Evolutionary conservation across 1,140 invertebrate species (phyloP), one percentile per base, ranked within the genome.

Genomic region (Lasaia peninsularis): DNA sequence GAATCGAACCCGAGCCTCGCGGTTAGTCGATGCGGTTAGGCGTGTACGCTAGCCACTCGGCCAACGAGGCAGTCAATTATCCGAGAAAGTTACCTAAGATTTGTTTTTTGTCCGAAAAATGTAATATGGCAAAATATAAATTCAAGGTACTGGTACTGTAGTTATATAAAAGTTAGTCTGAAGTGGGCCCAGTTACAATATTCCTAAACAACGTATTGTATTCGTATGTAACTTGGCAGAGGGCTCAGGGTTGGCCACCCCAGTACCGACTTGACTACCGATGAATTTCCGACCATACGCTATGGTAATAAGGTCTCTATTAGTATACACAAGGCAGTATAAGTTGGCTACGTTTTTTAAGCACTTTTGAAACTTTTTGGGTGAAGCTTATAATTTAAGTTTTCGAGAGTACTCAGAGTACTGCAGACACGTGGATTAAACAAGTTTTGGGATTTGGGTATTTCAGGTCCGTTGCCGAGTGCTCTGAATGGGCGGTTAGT

Each of bases 321-420:
- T 44, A 10, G 1, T 4, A 44, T 2, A 4, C 4, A 18, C 8
- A 16, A 16, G 7, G 14, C 14, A 6, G 33, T 35, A 35, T 0
- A 5, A 35, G 34, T 40, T 2, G 8, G 37, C 37, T 40, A 9
- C 14, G 16, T 16, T 40, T 40, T 40, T 40, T 18, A 40, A 40
- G 37, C 16, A 8, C 37, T 40, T 40, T 40, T 9, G n/a, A 40
- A 40, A 40, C 37, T 40, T 40, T 40, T 40, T 16, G 37, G 37
- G 9, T 40, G 9, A 14, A 16, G 8, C 14, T 8, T 40, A 16
- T 40, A 16, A 40, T 40, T 40, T 40, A 7, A 40, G 37, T 40
- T 40, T 16, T 40, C 14, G 35, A 40, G 7, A 16, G 16, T 18
- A 11, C 12, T 5, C 4, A 37, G 35, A 12, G 10, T 40, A 40